A percentile compares a stretch with the other conserved stretches of the same genome.
These are phyloP conservation scores for Orycteropus afer DNA, from an alignment of 2,113 vertebrate genomes.

Conservation along the genomic window DNA sequence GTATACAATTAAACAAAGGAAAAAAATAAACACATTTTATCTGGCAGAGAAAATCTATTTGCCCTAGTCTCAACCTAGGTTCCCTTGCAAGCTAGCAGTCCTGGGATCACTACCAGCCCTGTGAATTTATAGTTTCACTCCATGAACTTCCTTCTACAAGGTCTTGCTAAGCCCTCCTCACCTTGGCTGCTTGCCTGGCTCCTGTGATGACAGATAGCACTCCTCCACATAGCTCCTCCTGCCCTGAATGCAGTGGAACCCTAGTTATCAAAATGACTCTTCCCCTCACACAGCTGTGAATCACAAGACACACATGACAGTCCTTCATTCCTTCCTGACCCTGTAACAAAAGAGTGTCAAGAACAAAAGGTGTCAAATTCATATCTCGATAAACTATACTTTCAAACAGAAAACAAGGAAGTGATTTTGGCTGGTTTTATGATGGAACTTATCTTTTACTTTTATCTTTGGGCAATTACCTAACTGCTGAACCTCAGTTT, in stretches of 20 bases:
- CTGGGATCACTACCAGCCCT: background rate
- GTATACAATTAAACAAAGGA: slow-evolving; percentile 11
- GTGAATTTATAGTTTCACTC: background rate
- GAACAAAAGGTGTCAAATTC: background rate
- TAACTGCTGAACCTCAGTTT: slow-evolving; percentile 31
- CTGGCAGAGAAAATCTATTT: slow-evolving; percentile 3
- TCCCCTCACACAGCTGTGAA: background rate
- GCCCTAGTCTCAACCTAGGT: background rate
- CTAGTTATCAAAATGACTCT: background rate
- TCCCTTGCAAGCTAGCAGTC: background rate
- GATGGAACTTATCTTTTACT: background rate
- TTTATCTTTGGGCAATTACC: slow-evolving; percentile 14
- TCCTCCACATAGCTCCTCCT: background rate
- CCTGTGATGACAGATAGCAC: slow-evolving; percentile 8
- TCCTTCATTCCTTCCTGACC: background rate
- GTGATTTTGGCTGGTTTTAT: background rate
- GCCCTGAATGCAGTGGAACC: background rate
- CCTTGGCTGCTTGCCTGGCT: slow-evolving; percentile 23
- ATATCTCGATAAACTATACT: background rate
- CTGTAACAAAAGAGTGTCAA: background rate
- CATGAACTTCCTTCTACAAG: slow-evolving; percentile 15
- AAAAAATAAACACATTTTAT: background rate
- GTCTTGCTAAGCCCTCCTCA: slow-evolving; percentile 35
- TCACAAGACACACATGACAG: background rate
- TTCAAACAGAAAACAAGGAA: background rate